Base-by-base conservation (phyloP, 2,888 invertebrate genomes). In the Andrena bicolor region DNA sequence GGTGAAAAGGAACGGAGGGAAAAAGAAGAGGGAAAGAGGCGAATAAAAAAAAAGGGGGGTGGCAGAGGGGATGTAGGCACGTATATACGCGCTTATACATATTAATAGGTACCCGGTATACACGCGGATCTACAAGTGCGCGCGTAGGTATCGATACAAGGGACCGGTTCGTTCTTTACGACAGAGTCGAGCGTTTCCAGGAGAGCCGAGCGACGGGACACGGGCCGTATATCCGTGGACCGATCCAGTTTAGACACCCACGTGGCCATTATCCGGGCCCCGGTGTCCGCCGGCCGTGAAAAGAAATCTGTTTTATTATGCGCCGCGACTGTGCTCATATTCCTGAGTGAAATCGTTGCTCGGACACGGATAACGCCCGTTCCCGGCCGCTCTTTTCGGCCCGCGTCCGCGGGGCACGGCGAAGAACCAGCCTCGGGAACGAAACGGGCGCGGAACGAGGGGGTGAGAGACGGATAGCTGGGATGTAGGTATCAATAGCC, bases 241-340 rank as follows among this genome's bases (percentile, higher is more conserved):
- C 86, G 82, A 87, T 87, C 82, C 87, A 85, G 80, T 87, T 85
- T 76, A 86, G 70, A 76, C 85, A 80, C 85, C 78, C 83, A 83
- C 84, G 78, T 77, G 66, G 71, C 75, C 72, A 81, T 85, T 83
- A 85, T 85, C 76, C 75, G 2, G 73, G 80, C 78, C 83, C 41
- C 41, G 41, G 81, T 73, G 79, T 71, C 73, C 63, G 53, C 58
- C 77, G 77, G 69, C 20, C 28, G 56, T 56, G 48, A 60, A 74
- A 85, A 64, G 69, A 68, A 82, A 65, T 69, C 66, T 77, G 72
- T 75, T 85, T 85, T 70, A 79, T 85, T 76, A 48, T 75, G 26
- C 76, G 30, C 26, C 53, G 58, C 81, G 48, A 58, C 66, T 53
- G 26, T 71, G 16, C 64, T 76, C 76, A 74, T 79, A 85, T 66